Evolutionary conservation across 2,797 vertebrate species (phyloP).

Genomic region (Valencia hispanica): DNA sequence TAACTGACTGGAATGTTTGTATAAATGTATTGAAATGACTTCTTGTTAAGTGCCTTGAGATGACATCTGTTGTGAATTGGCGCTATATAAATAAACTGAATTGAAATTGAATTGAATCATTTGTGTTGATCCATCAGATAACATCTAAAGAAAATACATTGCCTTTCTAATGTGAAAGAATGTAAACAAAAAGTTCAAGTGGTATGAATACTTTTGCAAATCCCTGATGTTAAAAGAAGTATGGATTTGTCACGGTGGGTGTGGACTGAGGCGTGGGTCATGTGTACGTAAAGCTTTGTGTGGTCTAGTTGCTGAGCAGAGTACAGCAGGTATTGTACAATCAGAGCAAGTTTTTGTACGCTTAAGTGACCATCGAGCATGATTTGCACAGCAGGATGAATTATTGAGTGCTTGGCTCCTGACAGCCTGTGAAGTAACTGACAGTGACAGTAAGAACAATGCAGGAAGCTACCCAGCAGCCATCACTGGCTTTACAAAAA

Average conservation of each 20-base stretch:
- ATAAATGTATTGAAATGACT: no score
- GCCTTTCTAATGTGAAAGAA: not conserved
- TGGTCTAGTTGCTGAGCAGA: slow-evolving; percentile 15
- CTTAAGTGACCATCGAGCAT: slow-evolving; percentile 28
- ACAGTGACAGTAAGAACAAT: slow-evolving; percentile 18
- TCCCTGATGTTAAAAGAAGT: not conserved
- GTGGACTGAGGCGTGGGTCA: slow-evolving; percentile 9
- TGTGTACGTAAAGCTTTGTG: not conserved
- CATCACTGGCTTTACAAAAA: not conserved
- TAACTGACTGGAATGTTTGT: no score
- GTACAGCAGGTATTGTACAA: slow-evolving; percentile 10
- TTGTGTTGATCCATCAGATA: not conserved
- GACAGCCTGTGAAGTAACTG: slow-evolving; percentile 35
- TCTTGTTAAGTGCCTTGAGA: no score
- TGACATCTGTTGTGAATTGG: no score
- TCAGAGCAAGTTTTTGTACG: slow-evolving; percentile 13
- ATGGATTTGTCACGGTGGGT: slow-evolving; percentile 1
- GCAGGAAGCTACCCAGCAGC: slow-evolving; percentile 19
- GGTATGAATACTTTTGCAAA: not conserved
- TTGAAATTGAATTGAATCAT: no score
- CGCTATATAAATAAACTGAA: no score
- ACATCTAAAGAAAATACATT: not conserved
- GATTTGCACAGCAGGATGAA: slow-evolving; percentile 22
- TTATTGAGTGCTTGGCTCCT: slow-evolving; percentile 30
- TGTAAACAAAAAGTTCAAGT: not conserved